These are phyloP conservation scores for Bembecia ichneumoniformis DNA, from an alignment of 2,888 invertebrate genomes.

Conservation along the genomic window DNA sequence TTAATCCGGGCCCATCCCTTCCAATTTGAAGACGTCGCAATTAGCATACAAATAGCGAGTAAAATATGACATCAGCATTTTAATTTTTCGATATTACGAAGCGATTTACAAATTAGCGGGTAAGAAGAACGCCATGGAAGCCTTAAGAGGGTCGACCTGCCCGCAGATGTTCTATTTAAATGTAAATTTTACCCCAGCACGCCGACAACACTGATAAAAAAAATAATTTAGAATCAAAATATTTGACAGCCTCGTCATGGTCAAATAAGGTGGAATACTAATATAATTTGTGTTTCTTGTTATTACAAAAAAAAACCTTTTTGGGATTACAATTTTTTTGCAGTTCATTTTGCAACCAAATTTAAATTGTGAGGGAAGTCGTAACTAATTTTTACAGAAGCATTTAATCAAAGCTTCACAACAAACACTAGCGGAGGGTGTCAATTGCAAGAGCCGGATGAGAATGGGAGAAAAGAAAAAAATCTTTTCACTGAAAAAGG, in stretches of 20 bases:
- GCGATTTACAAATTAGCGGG: constrained; percentile 71
- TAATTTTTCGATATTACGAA: constrained; percentile 70
- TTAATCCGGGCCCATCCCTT: constrained; percentile 52
- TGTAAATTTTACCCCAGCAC: constrained; percentile 63
- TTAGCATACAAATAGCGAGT: constrained; percentile 68
- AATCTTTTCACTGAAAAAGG: constrained; percentile 61
- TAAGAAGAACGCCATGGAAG: constrained; percentile 62
- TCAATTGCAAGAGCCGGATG: constrained; percentile 60
- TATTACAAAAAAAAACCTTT: no score
- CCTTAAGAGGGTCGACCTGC: constrained; percentile 63
- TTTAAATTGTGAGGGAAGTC: constrained; percentile 29
- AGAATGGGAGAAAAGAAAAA: constrained; percentile 44
- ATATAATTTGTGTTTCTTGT: not conserved
- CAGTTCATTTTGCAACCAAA: no score
- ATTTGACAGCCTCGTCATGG: constrained; percentile 42
- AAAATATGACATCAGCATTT: constrained; percentile 73
- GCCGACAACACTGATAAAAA: constrained; percentile 58
- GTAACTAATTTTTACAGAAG: constrained; percentile 55
- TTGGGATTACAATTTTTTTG: no score
- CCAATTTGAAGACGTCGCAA: constrained; percentile 35
- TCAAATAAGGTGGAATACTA: constrained; percentile 19
- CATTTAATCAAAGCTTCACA: constrained; percentile 62
- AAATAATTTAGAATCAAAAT: constrained; percentile 56
- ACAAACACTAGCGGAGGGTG: constrained; percentile 62
- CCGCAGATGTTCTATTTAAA: constrained; percentile 72